Evolutionary conservation across 30 jellyfish, hydroid and myxozoan genomes (phyloP).

Genomic region (Haliclystus octoradiatus): DNA sequence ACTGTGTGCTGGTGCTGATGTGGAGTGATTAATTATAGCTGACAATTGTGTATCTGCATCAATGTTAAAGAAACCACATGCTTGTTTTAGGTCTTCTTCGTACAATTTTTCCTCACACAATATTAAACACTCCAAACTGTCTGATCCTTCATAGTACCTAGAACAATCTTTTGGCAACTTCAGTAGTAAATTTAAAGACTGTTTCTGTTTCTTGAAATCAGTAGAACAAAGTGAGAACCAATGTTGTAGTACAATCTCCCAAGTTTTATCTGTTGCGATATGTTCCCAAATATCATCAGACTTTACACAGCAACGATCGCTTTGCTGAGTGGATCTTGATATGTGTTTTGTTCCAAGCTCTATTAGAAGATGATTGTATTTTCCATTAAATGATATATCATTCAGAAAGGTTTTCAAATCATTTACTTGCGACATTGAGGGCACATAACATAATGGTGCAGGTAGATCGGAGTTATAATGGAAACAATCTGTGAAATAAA

Average conservation of each 20-base stretch:
- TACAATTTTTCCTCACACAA: no score
- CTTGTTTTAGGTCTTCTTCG: no score
- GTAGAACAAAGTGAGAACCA: slow-evolving; percentile 80
- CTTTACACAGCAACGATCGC: background rate
- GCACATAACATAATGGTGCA: slow-evolving; percentile 73
- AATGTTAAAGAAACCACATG: no score
- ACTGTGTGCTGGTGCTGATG: no score
- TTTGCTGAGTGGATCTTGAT: background rate
- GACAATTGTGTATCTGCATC: no score
- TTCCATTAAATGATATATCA: background rate
- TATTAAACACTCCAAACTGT: no score
- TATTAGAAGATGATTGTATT: background rate
- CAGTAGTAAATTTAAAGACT: background rate
- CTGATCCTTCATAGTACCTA: no score
- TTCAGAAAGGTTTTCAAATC: slow-evolving; percentile 1
- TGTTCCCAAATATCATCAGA: slow-evolving; percentile 49
- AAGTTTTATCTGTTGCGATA: slow-evolving; percentile 55
- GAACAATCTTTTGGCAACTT: background rate
- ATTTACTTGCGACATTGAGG: slow-evolving; percentile 34
- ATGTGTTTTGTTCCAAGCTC: background rate
- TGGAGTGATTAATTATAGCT: no score
- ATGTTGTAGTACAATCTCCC: slow-evolving; percentile 74
- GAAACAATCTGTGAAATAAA: slow-evolving; percentile 47
- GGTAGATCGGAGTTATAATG: slow-evolving; percentile 53
- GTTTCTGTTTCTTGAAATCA: background rate